Evolutionary conservation across 2,113 vertebrate genomes (phyloP), one percentile per base, ranked within the genome.

Genomic region (Plecturocebus donacophilus): DNA sequence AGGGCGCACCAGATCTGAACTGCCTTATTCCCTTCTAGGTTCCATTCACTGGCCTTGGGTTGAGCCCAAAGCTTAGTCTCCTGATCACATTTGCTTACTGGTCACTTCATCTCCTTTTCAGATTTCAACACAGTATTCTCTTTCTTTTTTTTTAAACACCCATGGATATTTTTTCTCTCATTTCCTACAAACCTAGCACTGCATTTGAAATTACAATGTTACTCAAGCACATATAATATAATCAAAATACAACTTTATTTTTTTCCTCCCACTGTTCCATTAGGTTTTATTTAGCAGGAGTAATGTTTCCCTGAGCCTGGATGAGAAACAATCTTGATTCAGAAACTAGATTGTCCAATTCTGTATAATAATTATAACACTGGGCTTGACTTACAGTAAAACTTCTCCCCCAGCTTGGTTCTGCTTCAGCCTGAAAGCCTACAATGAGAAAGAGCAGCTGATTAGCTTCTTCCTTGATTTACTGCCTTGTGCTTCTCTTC

Each of bases 231-330:
- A 85, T 77, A 89, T 84, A 83, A 79, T 38, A 25, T 61, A 91
- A 93, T 93, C 86, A 71, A 94, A 91, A 85, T 35, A 85, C 45
- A 95, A 84, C 77, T 94, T 84, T 92, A 47, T 30, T 70, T 85
- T 92, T 92, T 86, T 58, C 35, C 35, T 91, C 73, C 52, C 52
- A 91, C 73, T 71, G 45, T 79, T 88, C 20, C 42, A 75, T 84
- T 66, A 79, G n/a, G 56, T 20, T 94, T 87, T 85, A 52, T 90
- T 84, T 66, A 58, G 54, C 12, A 81, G 66, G 16, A 40, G 35
- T 92, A 54, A 86, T 61, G 68, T 85, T 95, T 73, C 52, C 66
- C 56, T 79, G 54, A 30, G 90, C 81, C 45, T 88, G 12, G 25
- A 77, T 94, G 42, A 82, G 91, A 91, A 84, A 71, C 32, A 77